These are phyloP conservation scores for Umimayanthus kanabou DNA, from an alignment of 92 coral and sea anemone genomes.

Conservation along the genomic window DNA sequence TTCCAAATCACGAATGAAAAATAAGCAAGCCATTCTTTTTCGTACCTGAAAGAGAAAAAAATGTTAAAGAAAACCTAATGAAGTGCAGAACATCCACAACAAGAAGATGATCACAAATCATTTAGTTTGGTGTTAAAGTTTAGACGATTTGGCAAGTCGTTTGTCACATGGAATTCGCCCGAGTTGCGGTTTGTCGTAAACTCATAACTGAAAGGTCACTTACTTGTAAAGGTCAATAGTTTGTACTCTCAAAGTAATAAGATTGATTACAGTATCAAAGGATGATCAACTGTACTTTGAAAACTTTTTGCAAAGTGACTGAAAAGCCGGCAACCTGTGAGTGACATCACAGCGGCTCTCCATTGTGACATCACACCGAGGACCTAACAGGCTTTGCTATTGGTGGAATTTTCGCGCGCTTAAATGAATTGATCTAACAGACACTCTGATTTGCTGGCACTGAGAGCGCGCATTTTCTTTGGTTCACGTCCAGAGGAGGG, in stretches of 20 bases:
- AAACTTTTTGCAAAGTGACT: neutral
- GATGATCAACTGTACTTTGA: too few species aligned
- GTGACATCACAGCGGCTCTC: neutral
- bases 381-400: conserved; percentile 12
- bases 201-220: too few species aligned
- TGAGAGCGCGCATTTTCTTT: conserved; percentile 10
- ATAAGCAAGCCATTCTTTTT: neutral
- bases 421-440: conserved; percentile 10
- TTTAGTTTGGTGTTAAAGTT: neutral
- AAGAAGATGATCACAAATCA: too few species aligned
- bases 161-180: too few species aligned
- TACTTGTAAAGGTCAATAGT: neutral
- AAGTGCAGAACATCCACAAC: neutral
- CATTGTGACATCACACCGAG: conserved; percentile 17
- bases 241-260: neutral
- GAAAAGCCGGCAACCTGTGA: too few species aligned
- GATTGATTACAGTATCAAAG: too few species aligned
- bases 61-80: neutral
- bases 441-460: neutral
- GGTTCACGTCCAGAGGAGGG: too few species aligned
- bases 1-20: neutral
- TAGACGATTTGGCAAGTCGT: neutral
- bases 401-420: conserved; percentile 11
- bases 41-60: neutral
- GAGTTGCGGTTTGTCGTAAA: too few species aligned